Evolutionary conservation across 2,888 invertebrate species (phyloP).

Genomic region (Zonitis immaculata): DNA sequence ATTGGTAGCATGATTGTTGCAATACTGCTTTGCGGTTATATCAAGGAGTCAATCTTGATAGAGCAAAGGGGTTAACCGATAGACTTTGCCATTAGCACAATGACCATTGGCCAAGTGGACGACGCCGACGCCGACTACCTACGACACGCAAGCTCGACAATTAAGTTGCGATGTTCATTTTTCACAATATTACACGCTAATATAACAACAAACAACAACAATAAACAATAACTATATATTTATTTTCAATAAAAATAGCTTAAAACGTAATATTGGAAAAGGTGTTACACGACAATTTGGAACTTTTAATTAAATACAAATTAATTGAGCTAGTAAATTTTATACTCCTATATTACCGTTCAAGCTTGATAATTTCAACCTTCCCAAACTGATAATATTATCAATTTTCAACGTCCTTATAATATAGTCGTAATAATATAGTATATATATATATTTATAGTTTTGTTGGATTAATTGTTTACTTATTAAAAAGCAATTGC

Average conservation of each 20-base stretch:
- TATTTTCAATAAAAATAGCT: background rate
- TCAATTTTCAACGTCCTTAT: background rate
- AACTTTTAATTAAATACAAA: slow-evolving; percentile 9
- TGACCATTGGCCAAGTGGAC: slow-evolving; percentile 36
- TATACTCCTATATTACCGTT: background rate
- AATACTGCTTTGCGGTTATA: slow-evolving; percentile 42
- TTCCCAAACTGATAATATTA: background rate
- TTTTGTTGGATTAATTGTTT: background rate
- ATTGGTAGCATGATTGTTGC: slow-evolving; percentile 44
- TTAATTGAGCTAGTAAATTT: slow-evolving; percentile 4
- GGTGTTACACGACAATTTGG: too few relatives aligned
- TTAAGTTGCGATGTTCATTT: slow-evolving; percentile 22
- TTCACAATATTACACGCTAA: slow-evolving; percentile 19
- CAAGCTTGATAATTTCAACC: background rate
- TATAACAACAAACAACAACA: slow-evolving; percentile 1
- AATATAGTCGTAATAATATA: too few relatives aligned
- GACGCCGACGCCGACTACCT: slow-evolving; percentile 22
- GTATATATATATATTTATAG: too few relatives aligned
- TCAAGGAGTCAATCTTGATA: slow-evolving; percentile 43
- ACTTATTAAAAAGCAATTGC: background rate
- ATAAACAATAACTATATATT: background rate
- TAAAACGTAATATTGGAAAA: too few relatives aligned
- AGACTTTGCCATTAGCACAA: slow-evolving; percentile 46
- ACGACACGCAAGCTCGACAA: slow-evolving; percentile 26
- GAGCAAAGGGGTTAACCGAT: slow-evolving; percentile 44